A percentile compares a stretch with the other conserved stretches of the same genome.
Conservation (phyloP, 92 coral and sea anemone species). For the Epizoanthus rinbou region DNA sequence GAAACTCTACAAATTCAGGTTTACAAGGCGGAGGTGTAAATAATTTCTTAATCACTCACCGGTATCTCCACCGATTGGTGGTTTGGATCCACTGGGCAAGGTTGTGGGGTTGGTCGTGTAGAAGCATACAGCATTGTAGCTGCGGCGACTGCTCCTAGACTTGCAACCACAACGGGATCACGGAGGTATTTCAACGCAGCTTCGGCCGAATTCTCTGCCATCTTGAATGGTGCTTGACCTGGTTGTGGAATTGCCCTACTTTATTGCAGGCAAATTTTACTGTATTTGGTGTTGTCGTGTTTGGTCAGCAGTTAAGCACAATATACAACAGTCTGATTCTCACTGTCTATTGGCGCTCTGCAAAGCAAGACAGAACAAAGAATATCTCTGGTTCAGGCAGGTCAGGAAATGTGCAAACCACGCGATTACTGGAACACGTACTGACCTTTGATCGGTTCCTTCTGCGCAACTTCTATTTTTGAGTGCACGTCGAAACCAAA, state of each 20-base stretch:
- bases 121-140: slow-evolving; percentile 67
- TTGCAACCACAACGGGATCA: slow-evolving; percentile 81
- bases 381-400: too few species aligned
- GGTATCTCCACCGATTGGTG: slow-evolving; percentile 87
- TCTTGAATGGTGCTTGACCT: background rate
- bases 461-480: background rate
- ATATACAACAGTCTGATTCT: background rate
- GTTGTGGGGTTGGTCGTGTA: slow-evolving; percentile 70
- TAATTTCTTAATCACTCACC: slow-evolving; percentile 48
- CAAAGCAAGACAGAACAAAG: too few species aligned
- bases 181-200: slow-evolving; percentile 70
- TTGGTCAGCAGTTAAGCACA: background rate
- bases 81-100: slow-evolving; percentile 82
- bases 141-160: slow-evolving; percentile 80
- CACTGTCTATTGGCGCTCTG: too few species aligned
- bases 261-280: background rate
- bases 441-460: slow-evolving; percentile 16
- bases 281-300: background rate
- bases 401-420: background rate
- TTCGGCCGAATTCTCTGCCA: slow-evolving; percentile 80
- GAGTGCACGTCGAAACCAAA: background rate
- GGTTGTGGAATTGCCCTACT: background rate
- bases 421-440: background rate
- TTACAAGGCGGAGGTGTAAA: too few species aligned
- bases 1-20: too few species aligned